Evolutionary conservation across 2,888 invertebrate genomes (phyloP).

Genomic region (Colletes collaris): DNA sequence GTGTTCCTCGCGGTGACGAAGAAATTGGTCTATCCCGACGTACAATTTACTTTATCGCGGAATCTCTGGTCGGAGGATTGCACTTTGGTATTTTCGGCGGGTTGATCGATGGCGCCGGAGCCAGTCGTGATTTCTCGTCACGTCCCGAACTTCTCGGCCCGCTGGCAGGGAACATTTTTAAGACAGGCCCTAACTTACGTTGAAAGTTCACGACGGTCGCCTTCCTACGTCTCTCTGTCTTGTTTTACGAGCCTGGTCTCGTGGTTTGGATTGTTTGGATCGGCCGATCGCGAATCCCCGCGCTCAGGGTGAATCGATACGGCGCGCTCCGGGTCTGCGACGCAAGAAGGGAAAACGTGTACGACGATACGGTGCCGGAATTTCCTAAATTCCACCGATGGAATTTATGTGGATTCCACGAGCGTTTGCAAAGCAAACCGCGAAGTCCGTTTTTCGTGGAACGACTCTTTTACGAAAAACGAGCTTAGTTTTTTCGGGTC

Average conservation of each 20-base stretch:
- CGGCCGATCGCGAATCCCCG: background rate
- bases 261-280: slow-evolving; percentile 22
- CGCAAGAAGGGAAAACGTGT: background rate
- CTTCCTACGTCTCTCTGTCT: slow-evolving; percentile 36
- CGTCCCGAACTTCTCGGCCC: slow-evolving; percentile 58
- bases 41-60: slow-evolving; percentile 40
- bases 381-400: background rate
- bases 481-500: too few species aligned
- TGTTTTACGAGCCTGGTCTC: slow-evolving; percentile 13
- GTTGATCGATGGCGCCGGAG: slow-evolving; percentile 44
- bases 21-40: slow-evolving; percentile 35
- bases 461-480: too few species aligned
- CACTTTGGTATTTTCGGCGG: slow-evolving; percentile 42
- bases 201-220: slow-evolving; percentile 60
- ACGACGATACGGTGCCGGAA: background rate
- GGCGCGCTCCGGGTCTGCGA: background rate
- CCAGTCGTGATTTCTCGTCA: slow-evolving; percentile 66
- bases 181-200: slow-evolving; percentile 67
- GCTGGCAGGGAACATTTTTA: slow-evolving; percentile 58
- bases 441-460: too few species aligned
- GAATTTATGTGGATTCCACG: background rate
- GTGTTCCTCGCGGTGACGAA: background rate
- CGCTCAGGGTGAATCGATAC: background rate
- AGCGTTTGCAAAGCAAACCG: background rate
- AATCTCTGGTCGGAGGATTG: slow-evolving; percentile 22